Conservation (phyloP, 2,113 vertebrate genomes). For the Emydura subglobosa region DNA sequence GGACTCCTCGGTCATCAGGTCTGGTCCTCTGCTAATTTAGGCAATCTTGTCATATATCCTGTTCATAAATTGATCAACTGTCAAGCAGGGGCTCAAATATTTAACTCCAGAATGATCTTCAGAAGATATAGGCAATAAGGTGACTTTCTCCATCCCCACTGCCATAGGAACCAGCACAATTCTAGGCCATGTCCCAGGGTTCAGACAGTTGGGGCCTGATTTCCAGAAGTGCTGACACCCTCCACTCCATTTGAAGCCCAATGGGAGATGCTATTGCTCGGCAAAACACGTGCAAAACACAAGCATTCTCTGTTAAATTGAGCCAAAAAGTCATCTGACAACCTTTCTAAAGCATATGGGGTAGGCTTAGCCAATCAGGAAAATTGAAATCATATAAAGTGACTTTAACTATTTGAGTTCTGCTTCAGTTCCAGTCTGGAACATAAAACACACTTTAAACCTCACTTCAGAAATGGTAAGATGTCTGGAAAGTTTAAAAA, state of each 20-base stretch:
- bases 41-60: neutral
- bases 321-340: neutral
- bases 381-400: neutral
- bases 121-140: neutral
- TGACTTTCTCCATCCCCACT: neutral
- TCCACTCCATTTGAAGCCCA: neutral
- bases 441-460: neutral
- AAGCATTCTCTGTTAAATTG: constrained; percentile 16
- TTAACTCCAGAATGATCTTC: neutral
- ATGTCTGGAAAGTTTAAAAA: neutral
- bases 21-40: neutral
- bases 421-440: neutral
- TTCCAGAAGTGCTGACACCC: neutral
- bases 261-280: neutral
- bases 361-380: neutral
- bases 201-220: neutral
- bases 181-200: neutral
- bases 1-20: neutral
- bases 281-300: neutral
- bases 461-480: neutral
- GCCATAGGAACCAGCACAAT: neutral
- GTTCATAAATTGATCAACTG: neutral
- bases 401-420: neutral
- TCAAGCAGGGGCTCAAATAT: neutral
- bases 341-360: neutral